These are phyloP conservation scores for Ormyrus labotus DNA, from an alignment of 2,888 invertebrate genomes.

Conservation along the genomic window DNA sequence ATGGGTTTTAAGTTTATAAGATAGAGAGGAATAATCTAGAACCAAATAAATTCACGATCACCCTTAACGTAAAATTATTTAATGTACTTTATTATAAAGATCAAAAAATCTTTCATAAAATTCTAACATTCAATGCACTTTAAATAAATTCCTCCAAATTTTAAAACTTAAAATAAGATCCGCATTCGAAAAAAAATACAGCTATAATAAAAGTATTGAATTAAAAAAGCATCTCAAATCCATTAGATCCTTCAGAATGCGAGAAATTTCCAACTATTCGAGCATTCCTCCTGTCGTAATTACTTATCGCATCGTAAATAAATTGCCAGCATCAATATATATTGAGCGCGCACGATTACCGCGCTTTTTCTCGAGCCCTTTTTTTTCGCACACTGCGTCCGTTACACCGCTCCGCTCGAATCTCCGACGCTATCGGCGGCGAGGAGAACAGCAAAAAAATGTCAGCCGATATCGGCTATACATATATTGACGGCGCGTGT, in stretches of 20 bases:
- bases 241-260: not conserved
- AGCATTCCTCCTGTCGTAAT: not conserved
- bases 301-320: not conserved
- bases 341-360: not conserved
- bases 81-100: too few species aligned
- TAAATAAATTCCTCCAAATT: too few species aligned
- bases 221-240: too few species aligned
- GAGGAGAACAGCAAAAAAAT: not conserved
- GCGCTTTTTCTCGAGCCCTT: not conserved
- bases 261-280: constrained; percentile 10
- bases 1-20: too few species aligned
- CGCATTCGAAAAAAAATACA: too few species aligned
- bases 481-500: constrained; percentile 67
- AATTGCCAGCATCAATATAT: not conserved
- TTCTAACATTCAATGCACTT: too few species aligned
- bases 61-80: too few species aligned
- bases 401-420: not conserved
- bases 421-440: not conserved
- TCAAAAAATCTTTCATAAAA: too few species aligned
- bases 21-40: too few species aligned
- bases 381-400: constrained; percentile 6
- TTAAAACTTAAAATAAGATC: too few species aligned
- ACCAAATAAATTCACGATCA: too few species aligned
- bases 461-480: constrained; percentile 4
- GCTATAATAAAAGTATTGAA: too few species aligned